phyloP scores from a whole-genome alignment of 2,113 vertebrate species.

The Puma concolor region DNA sequence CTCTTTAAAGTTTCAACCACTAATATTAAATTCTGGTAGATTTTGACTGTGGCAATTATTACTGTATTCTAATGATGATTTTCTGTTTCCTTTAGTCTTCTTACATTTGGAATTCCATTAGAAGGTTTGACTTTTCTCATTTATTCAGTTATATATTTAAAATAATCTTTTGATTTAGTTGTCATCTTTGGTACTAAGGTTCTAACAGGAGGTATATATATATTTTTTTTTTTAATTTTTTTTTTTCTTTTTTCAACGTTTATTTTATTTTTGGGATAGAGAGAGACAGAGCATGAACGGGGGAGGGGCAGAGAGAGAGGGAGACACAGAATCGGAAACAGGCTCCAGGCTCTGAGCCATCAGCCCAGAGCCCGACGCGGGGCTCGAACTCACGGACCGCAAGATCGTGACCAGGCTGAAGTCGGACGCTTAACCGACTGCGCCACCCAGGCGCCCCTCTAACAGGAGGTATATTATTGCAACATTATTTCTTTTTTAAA shows the following conservation, averaged over 20 bases:
- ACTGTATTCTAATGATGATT: neutral
- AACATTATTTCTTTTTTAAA: neutral
- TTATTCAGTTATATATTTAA: neutral
- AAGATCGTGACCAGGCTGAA: no score
- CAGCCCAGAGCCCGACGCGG: no score
- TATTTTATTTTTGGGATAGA: no score
- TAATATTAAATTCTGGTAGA: constrained; percentile 17
- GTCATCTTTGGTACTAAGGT: neutral
- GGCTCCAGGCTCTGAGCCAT: no score
- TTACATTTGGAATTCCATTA: neutral
- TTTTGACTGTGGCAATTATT: neutral
- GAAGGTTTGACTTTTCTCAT: neutral
- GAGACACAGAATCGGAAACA: no score
- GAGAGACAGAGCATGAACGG: no score
- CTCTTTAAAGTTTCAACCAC: neutral
- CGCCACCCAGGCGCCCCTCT: no score
- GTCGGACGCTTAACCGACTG: no score
- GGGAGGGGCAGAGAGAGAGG: no score
- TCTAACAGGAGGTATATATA: neutral
- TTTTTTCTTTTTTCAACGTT: no score
- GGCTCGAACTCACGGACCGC: no score
- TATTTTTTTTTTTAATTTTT: no score
- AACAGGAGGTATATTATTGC: neutral
- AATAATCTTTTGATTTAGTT: neutral
- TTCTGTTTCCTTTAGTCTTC: neutral